phyloP scores from a whole-genome alignment of 2,113 vertebrate genomes.

The Anguilla japonica region DNA sequence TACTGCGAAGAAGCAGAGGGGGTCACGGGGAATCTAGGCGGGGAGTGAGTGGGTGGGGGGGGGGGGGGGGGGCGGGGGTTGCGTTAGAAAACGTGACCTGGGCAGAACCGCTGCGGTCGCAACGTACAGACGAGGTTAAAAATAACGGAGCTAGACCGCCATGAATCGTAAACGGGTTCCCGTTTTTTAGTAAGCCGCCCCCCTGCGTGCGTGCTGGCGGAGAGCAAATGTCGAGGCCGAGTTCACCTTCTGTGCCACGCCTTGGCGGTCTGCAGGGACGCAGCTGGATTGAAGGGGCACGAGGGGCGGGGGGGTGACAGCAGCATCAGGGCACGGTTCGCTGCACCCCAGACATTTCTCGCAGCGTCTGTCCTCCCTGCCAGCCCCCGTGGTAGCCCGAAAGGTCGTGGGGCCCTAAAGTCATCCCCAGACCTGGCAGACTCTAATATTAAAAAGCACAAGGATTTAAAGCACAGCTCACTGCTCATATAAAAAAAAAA shows the following conservation, averaged over 20 bases:
- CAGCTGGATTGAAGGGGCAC: not conserved
- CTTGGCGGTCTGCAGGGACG: not conserved
- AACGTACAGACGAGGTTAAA: not conserved
- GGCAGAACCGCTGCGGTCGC: not conserved
- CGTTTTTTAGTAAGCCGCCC: not conserved
- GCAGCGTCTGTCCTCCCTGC: not conserved
- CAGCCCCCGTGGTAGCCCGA: not conserved
- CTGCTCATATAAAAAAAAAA: no score
- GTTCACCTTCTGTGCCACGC: not conserved
- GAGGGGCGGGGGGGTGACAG: not conserved
- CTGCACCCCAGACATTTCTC: not conserved
- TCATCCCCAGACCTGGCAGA: not conserved
- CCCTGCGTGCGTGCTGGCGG: not conserved
- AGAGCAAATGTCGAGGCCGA: not conserved
- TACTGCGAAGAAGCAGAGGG: conserved; percentile 48
- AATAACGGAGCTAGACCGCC: not conserved
- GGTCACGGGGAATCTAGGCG: conserved; percentile 40
- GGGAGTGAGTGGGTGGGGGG: not conserved
- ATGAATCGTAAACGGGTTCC: conserved; percentile 4
- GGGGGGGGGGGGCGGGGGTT: not conserved
- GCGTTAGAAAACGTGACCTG: not conserved
- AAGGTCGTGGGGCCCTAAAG: not conserved
- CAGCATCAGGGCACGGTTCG: not conserved
- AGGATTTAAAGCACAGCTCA: no score
- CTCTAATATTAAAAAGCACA: not conserved